A percentile compares a stretch with the other conserved stretches of the same genome.
Conservation (phyloP, 2,888 invertebrate species). For the Serripes groenlandicus region DNA sequence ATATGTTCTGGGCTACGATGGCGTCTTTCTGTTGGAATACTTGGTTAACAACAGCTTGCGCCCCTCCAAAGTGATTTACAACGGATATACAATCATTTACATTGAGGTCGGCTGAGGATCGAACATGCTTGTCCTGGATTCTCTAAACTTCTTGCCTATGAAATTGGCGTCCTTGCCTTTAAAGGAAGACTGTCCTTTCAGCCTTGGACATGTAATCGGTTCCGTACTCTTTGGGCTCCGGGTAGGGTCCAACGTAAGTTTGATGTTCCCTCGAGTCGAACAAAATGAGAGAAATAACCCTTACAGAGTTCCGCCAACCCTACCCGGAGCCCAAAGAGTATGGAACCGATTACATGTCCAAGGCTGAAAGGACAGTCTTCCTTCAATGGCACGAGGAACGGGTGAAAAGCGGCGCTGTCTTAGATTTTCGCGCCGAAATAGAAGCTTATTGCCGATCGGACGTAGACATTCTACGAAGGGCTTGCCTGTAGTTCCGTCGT, state of each 20-base stretch:
- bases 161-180: conserved; percentile 50
- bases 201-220: conserved; percentile 7
- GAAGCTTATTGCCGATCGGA: conserved; percentile 39
- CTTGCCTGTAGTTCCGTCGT: conserved; percentile 42
- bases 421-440: conserved; percentile 41
- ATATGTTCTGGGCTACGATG: conserved; percentile 49
- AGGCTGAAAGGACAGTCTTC: conserved; percentile 27
- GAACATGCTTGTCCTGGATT: conserved; percentile 47
- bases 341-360: conserved; percentile 21
- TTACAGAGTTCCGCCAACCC: no score
- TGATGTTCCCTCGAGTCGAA: no score
- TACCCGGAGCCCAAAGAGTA: conserved; percentile 48
- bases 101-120: conserved; percentile 42
- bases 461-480: conserved; percentile 35
- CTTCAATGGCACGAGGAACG: conserved; percentile 25
- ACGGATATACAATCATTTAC: conserved; percentile 38
- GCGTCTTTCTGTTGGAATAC: conserved; percentile 54
- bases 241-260: conserved; percentile 49
- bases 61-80: conserved; percentile 19
- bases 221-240: conserved; percentile 46
- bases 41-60: conserved; percentile 45
- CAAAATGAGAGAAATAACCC: no score
- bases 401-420: not conserved
- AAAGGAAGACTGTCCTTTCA: conserved; percentile 30
- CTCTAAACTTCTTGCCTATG: conserved; percentile 59